Evolutionary conservation across 2,888 invertebrate genomes (phyloP).

Genomic region (Troides aeacus): DNA sequence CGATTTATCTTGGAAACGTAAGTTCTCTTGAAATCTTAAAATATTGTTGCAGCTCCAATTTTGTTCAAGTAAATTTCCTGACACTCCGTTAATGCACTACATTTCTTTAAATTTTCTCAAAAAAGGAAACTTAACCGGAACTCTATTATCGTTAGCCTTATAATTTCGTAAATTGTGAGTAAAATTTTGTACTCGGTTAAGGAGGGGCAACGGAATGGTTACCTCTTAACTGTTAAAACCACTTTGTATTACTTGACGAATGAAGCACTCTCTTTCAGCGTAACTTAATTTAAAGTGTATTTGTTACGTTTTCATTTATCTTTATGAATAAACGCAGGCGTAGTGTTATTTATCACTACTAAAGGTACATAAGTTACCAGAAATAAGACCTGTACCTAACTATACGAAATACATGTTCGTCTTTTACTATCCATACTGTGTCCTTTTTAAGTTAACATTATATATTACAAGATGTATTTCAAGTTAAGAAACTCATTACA

Average conservation of each 20-base stretch:
- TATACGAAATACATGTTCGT: no score
- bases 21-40: constrained; percentile 21
- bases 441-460: no score
- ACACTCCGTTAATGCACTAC: background rate
- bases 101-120: background rate
- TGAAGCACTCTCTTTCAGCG: background rate
- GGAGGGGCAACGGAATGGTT: background rate
- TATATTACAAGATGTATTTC: no score
- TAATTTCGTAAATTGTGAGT: background rate
- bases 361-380: no score
- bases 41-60: constrained; percentile 15
- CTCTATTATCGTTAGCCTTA: background rate
- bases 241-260: background rate
- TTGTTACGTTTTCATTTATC: background rate
- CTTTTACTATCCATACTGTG: no score
- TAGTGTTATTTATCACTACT: no score
- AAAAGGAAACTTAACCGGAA: background rate
- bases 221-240: background rate
- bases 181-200: background rate
- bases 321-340: no score
- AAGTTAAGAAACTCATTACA: no score
- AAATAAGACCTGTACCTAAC: no score
- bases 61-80: constrained; percentile 12
- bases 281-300: background rate
- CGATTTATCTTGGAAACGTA: constrained; percentile 23